Conservation (phyloP, 2,888 invertebrate genomes). For the Ochlodes sylvanus region DNA sequence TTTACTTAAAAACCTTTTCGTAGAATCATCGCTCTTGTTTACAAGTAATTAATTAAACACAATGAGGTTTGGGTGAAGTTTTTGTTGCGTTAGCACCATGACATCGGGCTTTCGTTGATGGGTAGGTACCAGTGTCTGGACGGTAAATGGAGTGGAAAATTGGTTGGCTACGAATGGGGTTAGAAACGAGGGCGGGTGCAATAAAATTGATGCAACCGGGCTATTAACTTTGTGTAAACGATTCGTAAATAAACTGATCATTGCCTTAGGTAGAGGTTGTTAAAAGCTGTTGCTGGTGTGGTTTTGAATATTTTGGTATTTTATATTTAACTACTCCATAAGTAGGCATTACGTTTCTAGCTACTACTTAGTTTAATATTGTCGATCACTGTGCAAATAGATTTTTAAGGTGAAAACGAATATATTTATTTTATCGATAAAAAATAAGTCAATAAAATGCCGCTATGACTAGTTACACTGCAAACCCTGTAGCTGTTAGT, state of each 20-base stretch:
- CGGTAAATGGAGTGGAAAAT: slow-evolving; percentile 82
- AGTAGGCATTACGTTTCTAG: too few species aligned
- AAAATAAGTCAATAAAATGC: too few species aligned
- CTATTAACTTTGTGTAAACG: slow-evolving; percentile 46
- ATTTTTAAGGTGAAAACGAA: too few species aligned
- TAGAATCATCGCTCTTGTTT: slow-evolving; percentile 83
- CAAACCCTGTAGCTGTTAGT: too few species aligned
- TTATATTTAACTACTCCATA: too few species aligned
- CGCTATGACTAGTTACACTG: too few species aligned
- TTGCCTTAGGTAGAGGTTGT: neutral
- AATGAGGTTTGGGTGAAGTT: slow-evolving; percentile 64
- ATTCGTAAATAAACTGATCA: slow-evolving; percentile 24
- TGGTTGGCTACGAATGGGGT: slow-evolving; percentile 62
- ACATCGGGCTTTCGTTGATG: slow-evolving; percentile 64
- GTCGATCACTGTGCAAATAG: too few species aligned
- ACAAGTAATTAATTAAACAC: slow-evolving; percentile 82
- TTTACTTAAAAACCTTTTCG: slow-evolving; percentile 69
- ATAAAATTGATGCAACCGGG: slow-evolving; percentile 40
- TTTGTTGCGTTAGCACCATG: slow-evolving; percentile 67
- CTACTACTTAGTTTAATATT: too few species aligned
- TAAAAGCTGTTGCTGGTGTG: neutral
- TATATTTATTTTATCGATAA: too few species aligned
- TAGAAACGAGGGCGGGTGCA: slow-evolving; percentile 47
- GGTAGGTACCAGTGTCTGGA: slow-evolving; percentile 68
- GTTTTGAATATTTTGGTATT: too few species aligned